Evolutionary conservation across 2,797 vertebrate genomes (phyloP).

Genomic region (Chelmon rostratus): DNA sequence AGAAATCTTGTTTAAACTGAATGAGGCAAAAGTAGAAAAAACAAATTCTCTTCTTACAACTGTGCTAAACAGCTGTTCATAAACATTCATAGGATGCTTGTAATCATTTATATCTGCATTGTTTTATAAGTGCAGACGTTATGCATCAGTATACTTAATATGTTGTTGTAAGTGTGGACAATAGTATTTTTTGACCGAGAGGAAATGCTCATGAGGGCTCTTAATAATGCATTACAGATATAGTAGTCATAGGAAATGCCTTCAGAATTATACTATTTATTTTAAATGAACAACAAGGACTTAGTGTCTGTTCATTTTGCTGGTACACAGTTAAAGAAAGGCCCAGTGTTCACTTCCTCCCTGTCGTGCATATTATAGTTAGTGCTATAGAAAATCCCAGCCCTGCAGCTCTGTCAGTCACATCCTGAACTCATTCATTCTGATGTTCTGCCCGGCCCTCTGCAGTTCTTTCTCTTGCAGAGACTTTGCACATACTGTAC

Average conservation of each 20-base stretch:
- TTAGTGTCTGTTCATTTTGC: not conserved
- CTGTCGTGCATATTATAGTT: not conserved
- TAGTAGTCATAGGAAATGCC: not conserved
- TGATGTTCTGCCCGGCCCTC: too few relatives aligned
- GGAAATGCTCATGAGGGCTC: not conserved
- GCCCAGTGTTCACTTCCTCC: not conserved
- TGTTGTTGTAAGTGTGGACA: not conserved
- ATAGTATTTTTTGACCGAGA: not conserved
- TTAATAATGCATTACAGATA: not conserved
- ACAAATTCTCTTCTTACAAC: not conserved
- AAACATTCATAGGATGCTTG: not conserved
- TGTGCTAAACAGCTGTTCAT: not conserved
- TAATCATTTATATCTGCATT: not conserved
- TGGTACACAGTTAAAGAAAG: not conserved
- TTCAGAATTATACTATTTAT: not conserved
- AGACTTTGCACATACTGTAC: not conserved
- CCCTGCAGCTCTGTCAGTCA: constrained; percentile 26
- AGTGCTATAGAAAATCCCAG: not conserved
- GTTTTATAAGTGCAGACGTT: not conserved
- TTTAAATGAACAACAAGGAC: not conserved
- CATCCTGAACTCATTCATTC: not conserved
- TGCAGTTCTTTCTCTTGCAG: not conserved
- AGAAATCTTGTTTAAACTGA: not conserved
- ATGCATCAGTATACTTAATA: not conserved
- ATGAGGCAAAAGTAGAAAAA: not conserved